phyloP scores from a whole-genome alignment of 2,113 vertebrate genomes.

The Cyprinodon variegatus region DNA sequence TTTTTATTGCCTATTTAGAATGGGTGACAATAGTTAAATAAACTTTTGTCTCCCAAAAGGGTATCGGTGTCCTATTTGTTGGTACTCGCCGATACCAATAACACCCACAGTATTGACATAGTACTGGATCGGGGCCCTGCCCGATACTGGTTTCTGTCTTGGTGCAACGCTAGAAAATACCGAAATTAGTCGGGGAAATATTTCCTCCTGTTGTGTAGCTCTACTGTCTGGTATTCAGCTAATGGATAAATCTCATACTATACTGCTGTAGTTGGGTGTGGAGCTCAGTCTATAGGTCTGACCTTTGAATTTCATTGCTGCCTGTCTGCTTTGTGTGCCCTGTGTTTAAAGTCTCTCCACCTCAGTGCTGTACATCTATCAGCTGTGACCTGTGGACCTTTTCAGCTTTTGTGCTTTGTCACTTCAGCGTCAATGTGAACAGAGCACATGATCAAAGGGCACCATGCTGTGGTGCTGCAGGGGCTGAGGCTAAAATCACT shows the following conservation, averaged over 20 bases:
- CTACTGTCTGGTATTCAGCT: neutral
- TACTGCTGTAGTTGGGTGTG: neutral
- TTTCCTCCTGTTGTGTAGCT: neutral
- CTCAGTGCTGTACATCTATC: slow-evolving; percentile 30
- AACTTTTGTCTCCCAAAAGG: too few species aligned
- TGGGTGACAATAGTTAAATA: too few species aligned
- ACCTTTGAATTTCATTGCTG: too few species aligned
- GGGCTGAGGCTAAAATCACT: slow-evolving; percentile 1
- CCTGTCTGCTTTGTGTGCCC: neutral
- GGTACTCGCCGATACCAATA: too few species aligned
- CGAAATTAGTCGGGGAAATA: neutral
- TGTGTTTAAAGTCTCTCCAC: slow-evolving; percentile 1
- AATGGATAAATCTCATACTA: neutral
- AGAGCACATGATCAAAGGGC: slow-evolving; percentile 51
- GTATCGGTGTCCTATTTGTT: too few species aligned
- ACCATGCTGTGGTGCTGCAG: slow-evolving; percentile 3
- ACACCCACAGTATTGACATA: too few species aligned
- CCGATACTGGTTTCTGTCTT: too few species aligned
- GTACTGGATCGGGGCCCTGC: too few species aligned
- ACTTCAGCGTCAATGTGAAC: slow-evolving; percentile 47
- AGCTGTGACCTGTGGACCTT: slow-evolving; percentile 59
- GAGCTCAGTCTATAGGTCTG: neutral
- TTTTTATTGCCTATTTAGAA: too few species aligned
- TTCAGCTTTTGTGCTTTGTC: slow-evolving; percentile 52
- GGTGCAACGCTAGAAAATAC: too few species aligned